Base-by-base conservation (phyloP, 1,140 invertebrate genomes). In the Drusus annulatus region DNA sequence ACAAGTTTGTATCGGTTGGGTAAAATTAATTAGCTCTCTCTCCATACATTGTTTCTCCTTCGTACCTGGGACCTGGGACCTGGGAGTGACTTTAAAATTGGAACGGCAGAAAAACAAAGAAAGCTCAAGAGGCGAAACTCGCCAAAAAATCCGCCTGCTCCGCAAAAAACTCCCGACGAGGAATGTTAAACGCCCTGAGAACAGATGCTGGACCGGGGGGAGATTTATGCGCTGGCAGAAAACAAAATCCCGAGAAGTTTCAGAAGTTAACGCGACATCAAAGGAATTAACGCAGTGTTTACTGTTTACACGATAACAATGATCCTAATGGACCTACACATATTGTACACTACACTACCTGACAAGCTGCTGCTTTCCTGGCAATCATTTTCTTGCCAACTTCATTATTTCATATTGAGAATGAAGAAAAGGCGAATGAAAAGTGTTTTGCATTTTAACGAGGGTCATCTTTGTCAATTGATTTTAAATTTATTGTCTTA, bases 151-250 rank as follows among this genome's bases (percentile, higher is more conserved):
- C n/a, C n/a, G n/a, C n/a, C n/a, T n/a, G n/a, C n/a, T 56, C n/a
- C 21, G 8, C 36, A 45, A 45, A 45, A 45, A 45, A 45, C 36
- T 45, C 36, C 17, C 62, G 31, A 15, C n/a, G 62, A 15, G 68
- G 68, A 71, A 71, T 71, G 68, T 50, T 71, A 71, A 71, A 71
- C 68, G 68, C 68, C 68, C n/a, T 10, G 68, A 45, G 68, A 71
- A 51, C 31, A 71, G 68, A 71, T 71, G 36, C 68, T 28, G 28
- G 68, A 51, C 31, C 7, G 31, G 31, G 10, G 0, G 17, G 68
- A 71, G 68, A 71, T 71, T 71, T 71, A 71, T 71, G 68, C 50
- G 19, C 23, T 51, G 45, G 17, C 68, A 19, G 50, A 51, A 51
- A 6, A 17, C 68, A 45, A 17, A 50, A 50, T 50, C 68, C 31